phyloP scores from a whole-genome alignment of 2,888 invertebrate species.

The Mimas tiliae region DNA sequence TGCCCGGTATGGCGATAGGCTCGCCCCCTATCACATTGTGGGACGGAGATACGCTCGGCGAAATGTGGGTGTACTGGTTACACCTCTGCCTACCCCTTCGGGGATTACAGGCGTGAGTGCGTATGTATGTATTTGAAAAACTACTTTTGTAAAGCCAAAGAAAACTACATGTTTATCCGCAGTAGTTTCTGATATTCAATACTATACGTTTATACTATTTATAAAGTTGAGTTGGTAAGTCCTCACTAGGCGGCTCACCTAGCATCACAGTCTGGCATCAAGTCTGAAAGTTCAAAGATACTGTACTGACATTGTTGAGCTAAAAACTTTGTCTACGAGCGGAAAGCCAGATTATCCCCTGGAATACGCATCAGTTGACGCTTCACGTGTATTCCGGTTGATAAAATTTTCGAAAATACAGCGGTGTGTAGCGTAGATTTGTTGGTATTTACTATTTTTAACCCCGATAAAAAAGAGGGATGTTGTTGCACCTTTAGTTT shows the following conservation, averaged over 20 bases:
- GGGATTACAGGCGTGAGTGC: too few species aligned
- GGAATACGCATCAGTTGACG: slow-evolving; percentile 42
- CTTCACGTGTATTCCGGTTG: slow-evolving; percentile 18
- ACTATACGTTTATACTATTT: background rate
- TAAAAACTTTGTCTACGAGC: slow-evolving; percentile 36
- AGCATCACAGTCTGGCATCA: slow-evolving; percentile 3
- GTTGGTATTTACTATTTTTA: too few species aligned
- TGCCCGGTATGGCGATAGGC: too few species aligned
- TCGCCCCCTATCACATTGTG: too few species aligned
- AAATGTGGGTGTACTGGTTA: too few species aligned
- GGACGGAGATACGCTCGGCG: too few species aligned
- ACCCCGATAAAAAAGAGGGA: too few species aligned
- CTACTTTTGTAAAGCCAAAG: too few species aligned
- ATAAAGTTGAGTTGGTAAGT: slow-evolving; percentile 13
- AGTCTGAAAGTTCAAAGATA: slow-evolving; percentile 8
- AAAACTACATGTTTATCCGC: background rate
- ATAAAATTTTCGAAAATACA: background rate
- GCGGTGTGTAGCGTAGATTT: too few species aligned
- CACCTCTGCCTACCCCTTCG: too few species aligned
- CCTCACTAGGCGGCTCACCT: background rate
- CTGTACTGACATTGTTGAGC: slow-evolving; percentile 14
- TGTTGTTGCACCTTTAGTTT: too few species aligned
- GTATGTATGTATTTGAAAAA: too few species aligned
- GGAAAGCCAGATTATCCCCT: slow-evolving; percentile 47
- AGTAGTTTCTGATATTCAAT: slow-evolving; percentile 5